phyloP scores from a whole-genome alignment of 1,140 invertebrate genomes.

The Eulimnadia texana region DNA sequence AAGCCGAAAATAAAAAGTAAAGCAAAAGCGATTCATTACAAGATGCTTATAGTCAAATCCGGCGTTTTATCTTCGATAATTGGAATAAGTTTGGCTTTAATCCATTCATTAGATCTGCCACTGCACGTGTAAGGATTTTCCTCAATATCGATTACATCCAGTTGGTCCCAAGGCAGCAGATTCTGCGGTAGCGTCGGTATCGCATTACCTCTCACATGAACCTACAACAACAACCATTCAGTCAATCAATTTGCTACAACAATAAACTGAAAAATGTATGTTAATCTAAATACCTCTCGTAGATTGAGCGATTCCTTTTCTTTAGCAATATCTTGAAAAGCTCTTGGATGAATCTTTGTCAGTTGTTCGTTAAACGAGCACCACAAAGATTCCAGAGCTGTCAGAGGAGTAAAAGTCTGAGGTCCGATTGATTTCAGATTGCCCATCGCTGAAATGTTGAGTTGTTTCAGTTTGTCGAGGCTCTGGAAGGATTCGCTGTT shows the following conservation, averaged over 20 bases:
- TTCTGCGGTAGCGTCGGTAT: conserved; percentile 6
- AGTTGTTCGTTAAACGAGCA: conserved; percentile 16
- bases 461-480: conserved; percentile 10
- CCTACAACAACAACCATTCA: not conserved
- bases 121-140: conserved; percentile 21
- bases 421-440: conserved; percentile 9
- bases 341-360: conserved; percentile 1
- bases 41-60: conserved; percentile 16
- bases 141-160: conserved; percentile 17
- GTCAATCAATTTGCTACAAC: not conserved
- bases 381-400: conserved; percentile 8
- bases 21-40: too few species aligned
- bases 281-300: conserved; percentile 1
- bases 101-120: conserved; percentile 17
- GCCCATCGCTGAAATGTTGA: conserved; percentile 14
- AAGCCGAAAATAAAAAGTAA: not conserved
- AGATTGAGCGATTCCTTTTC: not conserved
- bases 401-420: conserved; percentile 13
- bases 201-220: conserved; percentile 18
- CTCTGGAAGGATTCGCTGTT: conserved; percentile 13
- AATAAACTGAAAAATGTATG: not conserved
- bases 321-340: conserved; percentile 3
- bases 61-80: conserved; percentile 14
- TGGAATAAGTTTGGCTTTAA: conserved; percentile 13
- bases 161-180: conserved; percentile 17